These are phyloP conservation scores for Pseudotriccus pelzelni DNA, from an alignment of 2,797 vertebrate species.

Conservation along the genomic window DNA sequence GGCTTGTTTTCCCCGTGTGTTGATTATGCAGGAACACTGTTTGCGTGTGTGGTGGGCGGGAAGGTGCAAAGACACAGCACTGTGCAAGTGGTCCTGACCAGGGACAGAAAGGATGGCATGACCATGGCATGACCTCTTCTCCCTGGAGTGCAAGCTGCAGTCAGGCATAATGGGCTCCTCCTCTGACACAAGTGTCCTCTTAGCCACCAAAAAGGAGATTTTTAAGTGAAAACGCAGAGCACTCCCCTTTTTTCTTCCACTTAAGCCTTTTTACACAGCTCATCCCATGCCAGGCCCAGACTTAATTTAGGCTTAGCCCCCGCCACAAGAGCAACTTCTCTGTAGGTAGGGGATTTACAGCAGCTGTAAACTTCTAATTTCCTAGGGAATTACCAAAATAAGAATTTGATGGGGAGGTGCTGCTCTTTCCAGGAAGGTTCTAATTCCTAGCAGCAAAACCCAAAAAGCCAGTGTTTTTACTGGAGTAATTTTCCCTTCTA, in stretches of 20 bases:
- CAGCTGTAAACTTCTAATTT: not conserved
- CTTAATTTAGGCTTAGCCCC: not conserved
- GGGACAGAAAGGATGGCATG: not conserved
- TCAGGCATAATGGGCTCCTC: not conserved
- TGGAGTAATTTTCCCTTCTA: not conserved
- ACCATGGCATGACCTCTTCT: not conserved
- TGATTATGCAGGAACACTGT: not conserved
- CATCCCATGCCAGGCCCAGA: not conserved
- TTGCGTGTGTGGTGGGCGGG: not conserved
- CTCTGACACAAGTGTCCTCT: not conserved
- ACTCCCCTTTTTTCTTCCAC: not conserved
- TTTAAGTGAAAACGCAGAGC: not conserved
- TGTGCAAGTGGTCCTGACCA: not conserved
- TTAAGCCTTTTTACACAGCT: not conserved
- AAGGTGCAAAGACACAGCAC: not conserved
- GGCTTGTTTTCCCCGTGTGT: not conserved
- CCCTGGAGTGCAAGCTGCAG: not conserved
- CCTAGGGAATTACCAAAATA: not conserved
- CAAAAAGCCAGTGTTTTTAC: not conserved
- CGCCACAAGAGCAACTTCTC: not conserved
- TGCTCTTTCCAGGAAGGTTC: not conserved
- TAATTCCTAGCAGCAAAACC: not conserved
- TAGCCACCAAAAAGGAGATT: not conserved
- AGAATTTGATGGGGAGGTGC: not conserved
- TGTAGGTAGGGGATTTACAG: not conserved